Evolutionary conservation across 64 coral and sea anemone genomes (phyloP).

Genomic region (Stichodactyla helianthus): DNA sequence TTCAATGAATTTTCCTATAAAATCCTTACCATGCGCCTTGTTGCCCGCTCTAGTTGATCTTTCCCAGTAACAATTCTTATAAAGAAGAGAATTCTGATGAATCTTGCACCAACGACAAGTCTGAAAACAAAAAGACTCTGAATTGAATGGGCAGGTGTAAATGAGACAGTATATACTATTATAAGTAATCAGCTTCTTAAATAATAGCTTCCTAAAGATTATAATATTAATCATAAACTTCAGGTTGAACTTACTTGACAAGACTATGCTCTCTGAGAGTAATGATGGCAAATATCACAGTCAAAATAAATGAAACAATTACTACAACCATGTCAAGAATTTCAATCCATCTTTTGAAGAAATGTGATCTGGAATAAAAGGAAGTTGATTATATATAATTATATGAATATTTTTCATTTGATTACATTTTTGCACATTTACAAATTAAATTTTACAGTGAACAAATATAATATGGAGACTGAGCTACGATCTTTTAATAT

Average conservation of each 20-base stretch:
- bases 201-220: background rate
- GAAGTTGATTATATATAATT: background rate
- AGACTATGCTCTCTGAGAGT: slow-evolving; percentile 67
- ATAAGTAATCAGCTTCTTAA: background rate
- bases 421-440: no score
- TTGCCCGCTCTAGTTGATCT: slow-evolving; percentile 89
- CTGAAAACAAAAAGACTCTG: slow-evolving; percentile 27
- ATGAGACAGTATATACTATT: background rate
- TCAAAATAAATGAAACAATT: slow-evolving; percentile 74
- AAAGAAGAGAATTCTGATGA: slow-evolving; percentile 82
- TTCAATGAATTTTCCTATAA: background rate
- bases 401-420: no score
- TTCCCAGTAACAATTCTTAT: slow-evolving; percentile 90
- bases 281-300: slow-evolving; percentile 51
- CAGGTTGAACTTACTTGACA: slow-evolving; percentile 71
- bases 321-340: slow-evolving; percentile 79
- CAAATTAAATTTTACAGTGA: no score
- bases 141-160: background rate
- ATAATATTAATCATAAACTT: background rate
- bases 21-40: slow-evolving; percentile 74
- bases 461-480: no score
- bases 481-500: no score
- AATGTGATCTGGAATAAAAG: slow-evolving; percentile 46
- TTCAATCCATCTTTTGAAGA: slow-evolving; percentile 93
- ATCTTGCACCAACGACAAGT: slow-evolving; percentile 65